A percentile compares a stretch with the other conserved stretches of the same genome.
phyloP scores from a whole-genome alignment of 1,140 invertebrate species.

The Nilaparvata lugens region DNA sequence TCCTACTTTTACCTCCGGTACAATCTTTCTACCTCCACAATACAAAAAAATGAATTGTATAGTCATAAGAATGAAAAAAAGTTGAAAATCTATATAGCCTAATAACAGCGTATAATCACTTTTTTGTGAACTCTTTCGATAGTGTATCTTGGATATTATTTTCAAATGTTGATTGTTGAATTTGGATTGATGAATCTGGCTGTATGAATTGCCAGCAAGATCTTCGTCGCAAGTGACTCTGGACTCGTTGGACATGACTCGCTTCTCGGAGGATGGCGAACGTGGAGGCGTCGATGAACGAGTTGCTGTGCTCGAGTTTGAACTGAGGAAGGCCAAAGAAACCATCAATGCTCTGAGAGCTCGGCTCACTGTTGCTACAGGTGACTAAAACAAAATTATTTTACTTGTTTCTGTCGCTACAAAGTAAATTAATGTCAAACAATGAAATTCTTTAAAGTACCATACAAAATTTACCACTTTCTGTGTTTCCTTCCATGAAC shows the following conservation, averaged over 20 bases:
- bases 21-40: too few species aligned
- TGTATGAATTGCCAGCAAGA: conserved; percentile 46
- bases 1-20: too few species aligned
- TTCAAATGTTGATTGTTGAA: conserved; percentile 8
- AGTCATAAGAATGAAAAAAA: background rate
- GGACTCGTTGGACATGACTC: conserved; percentile 80
- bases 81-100: background rate
- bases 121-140: too few species aligned
- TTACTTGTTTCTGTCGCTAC: too few species aligned
- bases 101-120: too few species aligned
- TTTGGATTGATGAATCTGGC: conserved; percentile 19
- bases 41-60: conserved; percentile 5
- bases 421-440: too few species aligned
- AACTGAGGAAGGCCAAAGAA: conserved; percentile 77
- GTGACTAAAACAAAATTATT: too few species aligned
- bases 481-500: too few species aligned
- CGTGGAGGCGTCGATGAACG: conserved; percentile 55
- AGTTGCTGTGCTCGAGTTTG: conserved; percentile 81
- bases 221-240: conserved; percentile 82
- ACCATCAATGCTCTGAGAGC: conserved; percentile 73
- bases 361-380: conserved; percentile 69
- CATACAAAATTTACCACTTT: background rate
- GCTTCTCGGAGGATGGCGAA: conserved; percentile 82
- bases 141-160: conserved; percentile 2
- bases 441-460: background rate